Base-by-base conservation (phyloP, 1,140 invertebrate species). In the Ylistrum balloti region DNA sequence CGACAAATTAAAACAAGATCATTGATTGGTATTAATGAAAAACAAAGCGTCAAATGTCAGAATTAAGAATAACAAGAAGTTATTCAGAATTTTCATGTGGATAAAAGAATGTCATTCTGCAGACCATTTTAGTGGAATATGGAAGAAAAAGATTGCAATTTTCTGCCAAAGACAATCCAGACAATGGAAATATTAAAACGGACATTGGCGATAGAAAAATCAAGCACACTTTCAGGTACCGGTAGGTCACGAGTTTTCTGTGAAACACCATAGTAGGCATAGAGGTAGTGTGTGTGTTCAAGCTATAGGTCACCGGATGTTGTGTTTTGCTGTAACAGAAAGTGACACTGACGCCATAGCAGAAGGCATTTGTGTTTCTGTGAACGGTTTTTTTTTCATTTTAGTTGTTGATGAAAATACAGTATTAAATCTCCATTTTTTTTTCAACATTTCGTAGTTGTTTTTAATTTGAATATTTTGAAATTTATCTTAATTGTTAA, bases 41-140 rank as follows among this genome's bases (percentile, higher is more conserved):
- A n/a, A n/a, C n/a, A n/a, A n/a, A n/a, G n/a, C n/a, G n/a, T n/a
- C n/a, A n/a, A n/a, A n/a, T n/a, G n/a, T n/a, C n/a, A n/a, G n/a
- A n/a, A n/a, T n/a, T n/a, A n/a, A n/a, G n/a, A n/a, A n/a, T n/a
- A n/a, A n/a, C n/a, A n/a, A n/a, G n/a, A n/a, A n/a, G n/a, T n/a
- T n/a, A n/a, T n/a, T n/a, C n/a, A n/a, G n/a, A n/a, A n/a, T n/a
- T n/a, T n/a, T n/a, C n/a, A n/a, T n/a, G n/a, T n/a, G n/a, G n/a
- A n/a, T n/a, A 74, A 28, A 45, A 45, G 41, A n/a, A 74, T 74
- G 13, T 74, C 20, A 74, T 28, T 74, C 56, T 28, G n/a, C 56
- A 74, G 56, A 74, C 56, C 13, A 74, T 74, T 74, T 74, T 74
- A 74, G 56, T 74, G 56, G 56, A 74, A 74, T 74, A 74, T n/a